phyloP scores from a whole-genome alignment of 2,888 invertebrate genomes.

The Cheiracanthium punctorium region DNA sequence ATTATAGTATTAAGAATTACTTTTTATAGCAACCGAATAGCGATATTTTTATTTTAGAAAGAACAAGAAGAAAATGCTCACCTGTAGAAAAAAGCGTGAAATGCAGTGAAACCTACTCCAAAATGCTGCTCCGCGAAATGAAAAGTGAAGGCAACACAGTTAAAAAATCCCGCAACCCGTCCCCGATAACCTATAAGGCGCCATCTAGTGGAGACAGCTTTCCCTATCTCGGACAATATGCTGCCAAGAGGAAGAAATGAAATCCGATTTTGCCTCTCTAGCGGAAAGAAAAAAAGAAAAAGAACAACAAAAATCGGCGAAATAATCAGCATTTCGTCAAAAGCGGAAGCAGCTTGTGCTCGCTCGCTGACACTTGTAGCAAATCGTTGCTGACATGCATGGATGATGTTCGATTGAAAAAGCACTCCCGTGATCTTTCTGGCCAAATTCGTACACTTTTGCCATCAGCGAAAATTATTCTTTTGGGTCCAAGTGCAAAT shows the following conservation, averaged over 20 bases:
- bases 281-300: constrained; percentile 47
- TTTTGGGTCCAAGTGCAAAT: constrained; percentile 39
- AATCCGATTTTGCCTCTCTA: constrained; percentile 63
- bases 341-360: constrained; percentile 59
- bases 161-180: constrained; percentile 52
- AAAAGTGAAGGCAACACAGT: constrained; percentile 33
- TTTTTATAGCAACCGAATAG: too few species aligned
- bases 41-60: too few species aligned
- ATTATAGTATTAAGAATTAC: too few species aligned
- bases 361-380: constrained; percentile 41
- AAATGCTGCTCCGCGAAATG: constrained; percentile 35
- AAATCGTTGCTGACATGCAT: constrained; percentile 63
- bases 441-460: not conserved
- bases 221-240: constrained; percentile 47
- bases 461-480: not conserved
- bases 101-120: constrained; percentile 21
- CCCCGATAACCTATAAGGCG: constrained; percentile 40
- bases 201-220: constrained; percentile 65
- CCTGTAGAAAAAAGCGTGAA: constrained; percentile 10
- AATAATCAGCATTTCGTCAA: constrained; percentile 34
- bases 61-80: not conserved
- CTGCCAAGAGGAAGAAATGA: constrained; percentile 52
- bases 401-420: constrained; percentile 47
- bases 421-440: not conserved
- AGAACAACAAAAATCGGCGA: not conserved